Base-by-base conservation (phyloP, 2,113 vertebrate species). In the Ochotona princeps region DNA sequence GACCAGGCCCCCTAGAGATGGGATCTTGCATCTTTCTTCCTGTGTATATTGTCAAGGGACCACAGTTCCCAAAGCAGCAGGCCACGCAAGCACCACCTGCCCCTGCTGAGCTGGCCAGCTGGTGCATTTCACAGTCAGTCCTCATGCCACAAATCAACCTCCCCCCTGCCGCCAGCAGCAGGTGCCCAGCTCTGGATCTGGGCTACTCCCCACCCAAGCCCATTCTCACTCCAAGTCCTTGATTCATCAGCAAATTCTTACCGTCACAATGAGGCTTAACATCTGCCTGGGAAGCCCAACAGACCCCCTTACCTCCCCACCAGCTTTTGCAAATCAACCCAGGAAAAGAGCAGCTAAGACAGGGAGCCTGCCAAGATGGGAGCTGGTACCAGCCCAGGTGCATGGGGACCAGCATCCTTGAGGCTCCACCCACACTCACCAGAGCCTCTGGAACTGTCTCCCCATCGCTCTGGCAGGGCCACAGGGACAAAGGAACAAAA, bases 401-500 rank as follows among this genome's bases (percentile, higher is more conserved):
- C 28, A 54, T n/a, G 1, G 49, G 25, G 23, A 76, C 49, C 35
- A 83, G 60, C 21, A 21, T 4, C 67, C 5, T 21, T 0, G 3
- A 60, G 0, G 23, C 23, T 0, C 14, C 47, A 1, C 28, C 23
- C 30, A 1, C 5, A 26, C 49, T 76, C 66, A 51, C 26, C 26
- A 38, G 49, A 44, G 35, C 47, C 66, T 7, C 70, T 7, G 25
- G 38, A 28, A 82, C 32, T 35, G n/a, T 94, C 28, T 89, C 49
- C 38, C 12, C 69, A 44, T 73, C 74, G 26, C 94, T 98, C 98
- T 97, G 66, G 94, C 90, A 93, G 80, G 96, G 72, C 89, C 97
- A 4, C 92, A 97, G 95, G 87, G 96, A 95, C 83, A 98, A 94
- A 92, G 94, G 96, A 73, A 96, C 79, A 0, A 98, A 97, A 51